Evolutionary conservation across 2,888 invertebrate species (phyloP).

Genomic region (Yponomeuta cagnagella): DNA sequence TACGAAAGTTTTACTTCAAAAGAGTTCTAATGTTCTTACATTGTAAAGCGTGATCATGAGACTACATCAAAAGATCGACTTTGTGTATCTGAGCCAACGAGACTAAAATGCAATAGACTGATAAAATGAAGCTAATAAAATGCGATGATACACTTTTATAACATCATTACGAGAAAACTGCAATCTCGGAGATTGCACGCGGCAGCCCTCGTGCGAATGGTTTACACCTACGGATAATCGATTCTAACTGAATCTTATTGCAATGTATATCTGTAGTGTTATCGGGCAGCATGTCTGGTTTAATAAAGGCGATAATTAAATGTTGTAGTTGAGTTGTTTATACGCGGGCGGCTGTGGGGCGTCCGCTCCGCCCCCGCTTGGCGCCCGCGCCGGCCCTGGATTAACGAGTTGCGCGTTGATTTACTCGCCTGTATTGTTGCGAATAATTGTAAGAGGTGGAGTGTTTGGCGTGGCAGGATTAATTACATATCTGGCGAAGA

Average conservation of each 20-base stretch:
- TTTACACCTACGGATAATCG: slow-evolving; percentile 12
- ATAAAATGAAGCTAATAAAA: neutral
- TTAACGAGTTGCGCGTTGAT: slow-evolving; percentile 46
- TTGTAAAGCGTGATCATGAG: too few relatives aligned
- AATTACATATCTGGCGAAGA: too few relatives aligned
- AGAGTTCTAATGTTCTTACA: too few relatives aligned
- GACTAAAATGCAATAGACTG: too few relatives aligned
- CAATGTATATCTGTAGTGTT: slow-evolving; percentile 22
- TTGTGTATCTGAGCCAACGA: too few relatives aligned
- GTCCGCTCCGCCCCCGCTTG: slow-evolving; percentile 45
- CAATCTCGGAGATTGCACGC: neutral
- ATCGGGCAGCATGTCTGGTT: slow-evolving; percentile 56
- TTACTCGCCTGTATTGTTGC: slow-evolving; percentile 13
- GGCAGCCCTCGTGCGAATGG: neutral
- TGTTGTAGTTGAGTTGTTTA: slow-evolving; percentile 71
- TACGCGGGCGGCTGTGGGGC: slow-evolving; percentile 40
- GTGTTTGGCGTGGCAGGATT: neutral
- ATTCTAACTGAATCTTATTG: slow-evolving; percentile 14
- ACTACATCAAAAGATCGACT: too few relatives aligned
- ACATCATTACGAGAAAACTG: neutral
- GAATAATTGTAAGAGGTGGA: slow-evolving; percentile 7
- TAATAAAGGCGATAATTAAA: slow-evolving; percentile 74
- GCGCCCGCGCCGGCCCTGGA: slow-evolving; percentile 41
- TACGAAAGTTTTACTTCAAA: too few relatives aligned
- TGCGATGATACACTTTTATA: neutral